These are phyloP conservation scores for Pleuronectes platessa DNA, from an alignment of 2,113 vertebrate species.

Conservation along the genomic window DNA sequence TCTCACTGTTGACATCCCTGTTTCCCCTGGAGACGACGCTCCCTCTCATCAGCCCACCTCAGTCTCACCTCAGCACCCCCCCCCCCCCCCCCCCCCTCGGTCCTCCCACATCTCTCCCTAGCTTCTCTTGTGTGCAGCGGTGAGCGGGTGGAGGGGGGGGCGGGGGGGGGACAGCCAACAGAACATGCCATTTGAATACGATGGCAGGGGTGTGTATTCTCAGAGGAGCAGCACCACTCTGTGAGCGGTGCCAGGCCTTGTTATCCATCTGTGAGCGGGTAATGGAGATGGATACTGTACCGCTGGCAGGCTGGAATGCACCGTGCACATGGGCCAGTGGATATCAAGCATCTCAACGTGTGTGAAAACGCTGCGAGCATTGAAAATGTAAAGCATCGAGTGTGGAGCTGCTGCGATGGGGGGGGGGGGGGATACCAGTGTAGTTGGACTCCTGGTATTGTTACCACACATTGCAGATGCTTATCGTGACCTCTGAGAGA, in stretches of 20 bases:
- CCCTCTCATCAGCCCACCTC: neutral
- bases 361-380: conserved; percentile 42
- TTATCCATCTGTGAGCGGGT: conserved; percentile 72
- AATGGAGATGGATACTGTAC: conserved; percentile 70
- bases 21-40: conserved; percentile 64
- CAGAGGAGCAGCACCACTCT: conserved; percentile 58
- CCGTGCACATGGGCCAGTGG: conserved; percentile 46
- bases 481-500: conserved; percentile 1
- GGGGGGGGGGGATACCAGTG: conserved; percentile 4
- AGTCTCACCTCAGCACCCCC: no score
- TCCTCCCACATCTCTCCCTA: conserved; percentile 44
- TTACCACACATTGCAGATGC: neutral
- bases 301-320: conserved; percentile 58
- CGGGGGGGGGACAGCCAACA: conserved; percentile 38
- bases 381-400: conserved; percentile 46
- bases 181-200: conserved; percentile 69
- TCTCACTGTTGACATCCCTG: conserved; percentile 56
- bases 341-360: conserved; percentile 51
- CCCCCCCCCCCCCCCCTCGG: conserved; percentile 2
- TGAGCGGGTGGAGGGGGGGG: conserved; percentile 13
- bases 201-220: conserved; percentile 69
- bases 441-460: neutral
- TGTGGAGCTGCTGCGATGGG: conserved; percentile 18
- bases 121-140: conserved; percentile 48
- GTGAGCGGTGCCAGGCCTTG: conserved; percentile 68